phyloP scores from a whole-genome alignment of 2,888 invertebrate genomes.

The Stramonita haemastoma region DNA sequence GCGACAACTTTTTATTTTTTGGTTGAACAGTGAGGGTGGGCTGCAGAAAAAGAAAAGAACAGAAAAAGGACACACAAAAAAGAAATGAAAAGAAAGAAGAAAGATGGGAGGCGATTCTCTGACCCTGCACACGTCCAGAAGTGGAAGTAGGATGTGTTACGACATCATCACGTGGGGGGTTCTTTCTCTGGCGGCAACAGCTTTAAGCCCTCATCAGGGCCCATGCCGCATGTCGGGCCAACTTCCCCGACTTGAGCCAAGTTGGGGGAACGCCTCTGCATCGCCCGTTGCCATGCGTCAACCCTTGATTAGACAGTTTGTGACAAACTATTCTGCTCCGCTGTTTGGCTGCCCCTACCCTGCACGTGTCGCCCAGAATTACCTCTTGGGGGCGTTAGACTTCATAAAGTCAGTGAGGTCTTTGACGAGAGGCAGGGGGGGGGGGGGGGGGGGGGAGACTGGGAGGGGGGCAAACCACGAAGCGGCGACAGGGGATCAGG shows the following conservation, averaged over 20 bases:
- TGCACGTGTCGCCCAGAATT: background rate
- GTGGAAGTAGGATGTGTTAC: background rate
- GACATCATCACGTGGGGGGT: background rate
- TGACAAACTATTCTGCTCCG: background rate
- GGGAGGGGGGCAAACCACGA: background rate
- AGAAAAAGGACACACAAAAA: background rate
- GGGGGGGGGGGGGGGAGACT: background rate
- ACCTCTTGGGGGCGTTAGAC: background rate
- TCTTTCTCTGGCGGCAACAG: background rate
- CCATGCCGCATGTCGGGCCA: background rate
- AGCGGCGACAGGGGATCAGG: background rate
- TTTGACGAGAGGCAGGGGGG: background rate
- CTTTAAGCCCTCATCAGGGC: background rate
- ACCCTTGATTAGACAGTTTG: background rate
- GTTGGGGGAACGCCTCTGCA: background rate
- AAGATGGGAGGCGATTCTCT: background rate
- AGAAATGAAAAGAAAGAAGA: background rate
- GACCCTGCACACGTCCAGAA: background rate
- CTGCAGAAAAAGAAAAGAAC: background rate
- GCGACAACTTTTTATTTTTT: background rate
- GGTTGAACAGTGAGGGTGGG: background rate
- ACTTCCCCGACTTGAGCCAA: background rate
- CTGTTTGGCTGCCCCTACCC: background rate
- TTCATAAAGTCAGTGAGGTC: background rate
- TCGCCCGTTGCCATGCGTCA: background rate